These are phyloP conservation scores for Tuta absoluta DNA, from an alignment of 2,888 invertebrate genomes.

Conservation along the genomic window DNA sequence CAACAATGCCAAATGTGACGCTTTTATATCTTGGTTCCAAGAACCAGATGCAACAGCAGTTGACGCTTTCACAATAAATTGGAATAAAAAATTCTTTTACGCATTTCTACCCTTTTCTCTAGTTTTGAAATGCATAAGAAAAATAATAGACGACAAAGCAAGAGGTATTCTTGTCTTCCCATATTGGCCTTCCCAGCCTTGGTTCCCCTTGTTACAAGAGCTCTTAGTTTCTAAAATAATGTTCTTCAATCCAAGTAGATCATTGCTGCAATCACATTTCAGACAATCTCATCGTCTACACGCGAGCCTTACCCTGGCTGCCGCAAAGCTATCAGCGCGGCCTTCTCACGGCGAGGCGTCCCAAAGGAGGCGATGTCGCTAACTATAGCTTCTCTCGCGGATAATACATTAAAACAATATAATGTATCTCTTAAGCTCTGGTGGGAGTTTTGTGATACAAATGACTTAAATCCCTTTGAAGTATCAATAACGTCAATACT, in stretches of 20 bases:
- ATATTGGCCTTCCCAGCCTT: too few species aligned
- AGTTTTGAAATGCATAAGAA: constrained; percentile 26
- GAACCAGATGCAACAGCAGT: constrained; percentile 18
- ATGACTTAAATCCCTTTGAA: background rate
- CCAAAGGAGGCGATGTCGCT: background rate
- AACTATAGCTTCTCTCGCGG: constrained; percentile 3
- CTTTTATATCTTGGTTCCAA: constrained; percentile 20
- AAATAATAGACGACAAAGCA: constrained; percentile 29
- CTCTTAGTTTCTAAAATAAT: background rate
- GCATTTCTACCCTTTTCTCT: constrained; percentile 30
- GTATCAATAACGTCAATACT: background rate
- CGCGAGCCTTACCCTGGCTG: constrained; percentile 13
- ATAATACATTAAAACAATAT: constrained; percentile 13
- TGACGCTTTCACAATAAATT: constrained; percentile 30
- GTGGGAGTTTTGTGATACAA: constrained; percentile 18
- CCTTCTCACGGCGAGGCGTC: background rate
- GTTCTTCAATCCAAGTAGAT: constrained; percentile 13
- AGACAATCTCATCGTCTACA: background rate
- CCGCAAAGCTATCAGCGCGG: constrained; percentile 6
- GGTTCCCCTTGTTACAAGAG: constrained; percentile 18
- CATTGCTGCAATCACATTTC: background rate
- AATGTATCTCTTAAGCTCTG: constrained; percentile 10
- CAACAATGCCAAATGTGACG: constrained; percentile 24
- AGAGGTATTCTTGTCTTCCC: constrained; percentile 30
- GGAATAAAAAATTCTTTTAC: constrained; percentile 26